These are phyloP conservation scores for Polyommatus icarus DNA, from an alignment of 2,888 invertebrate genomes.

Conservation along the genomic window DNA sequence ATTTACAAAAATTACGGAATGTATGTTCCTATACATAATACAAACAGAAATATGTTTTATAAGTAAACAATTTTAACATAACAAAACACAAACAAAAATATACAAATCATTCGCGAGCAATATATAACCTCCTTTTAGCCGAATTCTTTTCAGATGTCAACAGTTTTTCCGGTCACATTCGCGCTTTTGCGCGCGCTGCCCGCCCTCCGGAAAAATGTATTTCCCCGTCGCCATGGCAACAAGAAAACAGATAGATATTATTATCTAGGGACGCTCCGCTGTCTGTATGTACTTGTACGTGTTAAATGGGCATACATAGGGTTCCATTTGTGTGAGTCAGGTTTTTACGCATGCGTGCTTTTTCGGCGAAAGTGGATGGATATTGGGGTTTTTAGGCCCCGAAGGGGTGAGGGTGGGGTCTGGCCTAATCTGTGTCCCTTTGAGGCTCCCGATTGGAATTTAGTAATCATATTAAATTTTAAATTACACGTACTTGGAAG, in stretches of 20 bases:
- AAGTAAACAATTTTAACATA: not conserved
- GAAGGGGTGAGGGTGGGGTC: slow-evolving; percentile 55
- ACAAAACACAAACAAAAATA: slow-evolving; percentile 7
- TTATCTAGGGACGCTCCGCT: slow-evolving; percentile 59
- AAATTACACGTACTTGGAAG: slow-evolving; percentile 74
- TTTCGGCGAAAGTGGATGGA: slow-evolving; percentile 72
- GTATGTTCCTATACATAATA: not conserved
- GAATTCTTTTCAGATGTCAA: slow-evolving; percentile 30
- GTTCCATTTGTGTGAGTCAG: slow-evolving; percentile 64
- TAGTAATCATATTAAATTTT: slow-evolving; percentile 45
- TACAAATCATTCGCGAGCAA: slow-evolving; percentile 5
- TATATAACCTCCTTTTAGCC: slow-evolving; percentile 24
- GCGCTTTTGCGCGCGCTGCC: slow-evolving; percentile 50
- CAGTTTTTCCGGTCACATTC: slow-evolving; percentile 43
- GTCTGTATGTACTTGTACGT: slow-evolving; percentile 54
- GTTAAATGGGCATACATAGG: slow-evolving; percentile 64
- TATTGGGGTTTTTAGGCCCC: slow-evolving; percentile 75
- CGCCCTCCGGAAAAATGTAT: slow-evolving; percentile 60
- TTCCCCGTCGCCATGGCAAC: slow-evolving; percentile 70
- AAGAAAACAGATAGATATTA: slow-evolving; percentile 67
- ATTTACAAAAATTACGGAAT: no score
- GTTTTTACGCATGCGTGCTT: slow-evolving; percentile 78
- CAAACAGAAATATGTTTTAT: not conserved
- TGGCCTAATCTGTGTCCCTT: slow-evolving; percentile 77
- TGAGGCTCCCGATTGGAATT: slow-evolving; percentile 53